A percentile compares a stretch with the other conserved stretches of the same genome.
These are phyloP conservation scores for Leptodactylus fallax DNA, from an alignment of 2,797 vertebrate species.

Conservation along the genomic window DNA sequence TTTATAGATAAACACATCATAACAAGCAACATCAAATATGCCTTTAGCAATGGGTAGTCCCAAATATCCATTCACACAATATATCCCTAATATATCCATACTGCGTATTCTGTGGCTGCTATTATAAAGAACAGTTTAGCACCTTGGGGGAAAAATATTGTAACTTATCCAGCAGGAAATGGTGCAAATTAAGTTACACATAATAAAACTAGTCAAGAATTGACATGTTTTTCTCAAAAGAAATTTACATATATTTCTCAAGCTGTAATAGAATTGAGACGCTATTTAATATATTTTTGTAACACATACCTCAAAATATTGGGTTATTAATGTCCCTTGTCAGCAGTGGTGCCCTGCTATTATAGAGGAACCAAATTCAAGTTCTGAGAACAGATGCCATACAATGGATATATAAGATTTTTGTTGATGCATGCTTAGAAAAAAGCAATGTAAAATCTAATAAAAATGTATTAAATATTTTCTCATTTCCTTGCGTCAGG, in stretches of 20 bases:
- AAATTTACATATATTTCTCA: conserved; percentile 38
- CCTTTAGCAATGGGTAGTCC: conserved; percentile 49
- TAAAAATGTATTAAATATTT: conserved; percentile 57
- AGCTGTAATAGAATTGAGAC: conserved; percentile 33
- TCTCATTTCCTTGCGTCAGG: conserved; percentile 42
- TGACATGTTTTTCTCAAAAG: conserved; percentile 46
- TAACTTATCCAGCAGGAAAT: conserved; percentile 39
- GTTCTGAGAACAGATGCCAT: conserved; percentile 17
- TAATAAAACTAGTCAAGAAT: conserved; percentile 58
- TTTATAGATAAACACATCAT: conserved; percentile 48
- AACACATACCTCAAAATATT: conserved; percentile 21
- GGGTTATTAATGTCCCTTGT: conserved; percentile 37
- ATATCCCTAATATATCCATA: conserved; percentile 32
- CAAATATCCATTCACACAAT: conserved; percentile 56
- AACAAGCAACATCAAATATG: conserved; percentile 44
- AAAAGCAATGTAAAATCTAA: conserved; percentile 42
- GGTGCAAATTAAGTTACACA: conserved; percentile 52
- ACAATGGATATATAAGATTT: conserved; percentile 22
- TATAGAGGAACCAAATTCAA: conserved; percentile 18
- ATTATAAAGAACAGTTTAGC: conserved; percentile 59
- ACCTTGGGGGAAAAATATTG: conserved; percentile 37
- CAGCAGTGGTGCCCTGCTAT: conserved; percentile 3
- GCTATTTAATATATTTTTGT: conserved; percentile 38
- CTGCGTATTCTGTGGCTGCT: conserved; percentile 40
- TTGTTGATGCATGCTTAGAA: conserved; percentile 37